Conservation (phyloP, 2,888 invertebrate genomes). For the Crematogaster levior region DNA sequence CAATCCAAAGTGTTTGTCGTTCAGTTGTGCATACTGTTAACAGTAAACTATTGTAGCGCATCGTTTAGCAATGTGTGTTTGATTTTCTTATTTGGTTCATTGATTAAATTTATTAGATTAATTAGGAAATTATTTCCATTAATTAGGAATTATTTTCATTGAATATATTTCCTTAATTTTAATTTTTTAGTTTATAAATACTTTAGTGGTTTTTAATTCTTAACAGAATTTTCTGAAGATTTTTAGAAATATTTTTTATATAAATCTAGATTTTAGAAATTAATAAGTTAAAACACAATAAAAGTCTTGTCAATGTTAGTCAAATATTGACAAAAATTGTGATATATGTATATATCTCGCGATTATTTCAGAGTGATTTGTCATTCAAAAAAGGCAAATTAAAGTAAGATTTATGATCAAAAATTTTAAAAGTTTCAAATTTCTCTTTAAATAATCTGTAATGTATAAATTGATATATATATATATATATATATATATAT, state of each 20-base stretch:
- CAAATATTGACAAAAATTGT: no score
- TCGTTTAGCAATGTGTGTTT: slow-evolving; percentile 43
- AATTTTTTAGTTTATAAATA: neutral
- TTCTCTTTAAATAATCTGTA: no score
- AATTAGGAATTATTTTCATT: neutral
- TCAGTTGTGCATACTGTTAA: neutral
- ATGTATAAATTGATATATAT: no score
- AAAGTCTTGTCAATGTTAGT: no score
- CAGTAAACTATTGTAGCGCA: slow-evolving; percentile 18
- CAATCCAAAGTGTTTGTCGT: slow-evolving; percentile 18
- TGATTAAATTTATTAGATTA: slow-evolving; percentile 65
- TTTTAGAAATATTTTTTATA: neutral
- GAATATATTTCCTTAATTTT: slow-evolving; percentile 20
- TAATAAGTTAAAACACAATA: no score
- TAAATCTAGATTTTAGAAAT: no score
- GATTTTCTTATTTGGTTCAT: slow-evolving; percentile 28
- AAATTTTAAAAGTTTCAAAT: no score
- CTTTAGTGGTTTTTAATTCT: neutral
- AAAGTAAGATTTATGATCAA: no score
- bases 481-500: no score
- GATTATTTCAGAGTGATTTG: no score
- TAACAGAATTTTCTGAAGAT: neutral
- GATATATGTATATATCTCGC: no score
- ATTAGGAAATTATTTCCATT: slow-evolving; percentile 58
- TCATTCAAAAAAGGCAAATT: no score